These are phyloP conservation scores for Tenthredo mesomela DNA, from an alignment of 2,888 invertebrate species.

Conservation along the genomic window DNA sequence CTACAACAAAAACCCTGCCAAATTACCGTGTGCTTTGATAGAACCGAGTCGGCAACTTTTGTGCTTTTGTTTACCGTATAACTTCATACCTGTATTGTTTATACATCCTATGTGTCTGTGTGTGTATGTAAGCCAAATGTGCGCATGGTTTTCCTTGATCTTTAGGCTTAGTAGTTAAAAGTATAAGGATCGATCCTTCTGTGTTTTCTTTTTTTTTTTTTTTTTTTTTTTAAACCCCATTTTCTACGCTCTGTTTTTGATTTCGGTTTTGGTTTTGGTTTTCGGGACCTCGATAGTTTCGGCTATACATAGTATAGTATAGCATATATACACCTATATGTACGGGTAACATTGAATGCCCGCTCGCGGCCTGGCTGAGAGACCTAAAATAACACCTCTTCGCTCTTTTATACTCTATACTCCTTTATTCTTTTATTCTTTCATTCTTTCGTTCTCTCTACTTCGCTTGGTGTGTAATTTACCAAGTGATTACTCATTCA, in stretches of 20 bases:
- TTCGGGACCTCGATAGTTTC: conserved; percentile 4
- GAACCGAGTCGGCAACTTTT: conserved; percentile 25
- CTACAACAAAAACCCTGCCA: conserved; percentile 24
- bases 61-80: not conserved
- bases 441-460: conserved; percentile 24
- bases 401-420: conserved; percentile 30
- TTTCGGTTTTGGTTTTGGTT: conserved; percentile 17
- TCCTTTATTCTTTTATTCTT: conserved; percentile 36
- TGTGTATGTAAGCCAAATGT: not conserved
- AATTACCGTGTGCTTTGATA: conserved; percentile 42
- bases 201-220: not conserved
- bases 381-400: conserved; percentile 51
- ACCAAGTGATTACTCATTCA: conserved; percentile 52
- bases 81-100: not conserved
- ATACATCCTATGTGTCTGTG: not conserved
- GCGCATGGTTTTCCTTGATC: conserved; percentile 22
- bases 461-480: conserved; percentile 45
- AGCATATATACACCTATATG: not conserved
- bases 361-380: not conserved
- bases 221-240: not conserved
- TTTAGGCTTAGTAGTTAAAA: conserved; percentile 1
- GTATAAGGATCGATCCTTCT: not conserved
- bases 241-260: conserved; percentile 26
- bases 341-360: not conserved
- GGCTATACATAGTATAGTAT: not conserved